Evolutionary conservation across 2,888 invertebrate species (phyloP).

Genomic region (Tigriopus californicus): DNA sequence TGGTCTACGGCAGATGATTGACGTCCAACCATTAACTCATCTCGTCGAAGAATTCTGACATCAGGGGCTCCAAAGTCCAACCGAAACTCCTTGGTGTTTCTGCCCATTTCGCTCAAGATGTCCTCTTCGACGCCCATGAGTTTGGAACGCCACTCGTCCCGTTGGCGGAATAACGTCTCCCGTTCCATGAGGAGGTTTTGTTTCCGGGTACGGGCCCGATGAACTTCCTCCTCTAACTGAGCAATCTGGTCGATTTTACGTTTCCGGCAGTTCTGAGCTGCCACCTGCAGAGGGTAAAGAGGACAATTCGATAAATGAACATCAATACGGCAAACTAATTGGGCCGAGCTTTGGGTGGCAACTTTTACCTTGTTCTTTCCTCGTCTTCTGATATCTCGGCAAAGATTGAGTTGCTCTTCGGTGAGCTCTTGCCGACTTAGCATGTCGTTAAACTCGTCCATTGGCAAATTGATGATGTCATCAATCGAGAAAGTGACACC

Average conservation of each 20-base stretch:
- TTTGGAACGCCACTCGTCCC: not conserved
- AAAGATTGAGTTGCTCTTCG: slow-evolving; percentile 75
- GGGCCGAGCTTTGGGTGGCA: too few relatives aligned
- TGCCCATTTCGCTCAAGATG: not conserved
- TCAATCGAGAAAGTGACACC: slow-evolving; percentile 59
- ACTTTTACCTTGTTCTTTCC: slow-evolving; percentile 69
- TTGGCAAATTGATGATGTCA: slow-evolving; percentile 83
- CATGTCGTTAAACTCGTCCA: slow-evolving; percentile 93
- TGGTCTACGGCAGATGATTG: too few relatives aligned
- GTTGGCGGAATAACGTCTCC: not conserved
- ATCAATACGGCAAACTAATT: too few relatives aligned
- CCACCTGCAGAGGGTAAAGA: slow-evolving; percentile 57
- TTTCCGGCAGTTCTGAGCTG: slow-evolving; percentile 95
- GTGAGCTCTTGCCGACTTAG: slow-evolving; percentile 78
- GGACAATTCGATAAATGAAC: too few relatives aligned
- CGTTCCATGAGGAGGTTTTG: not conserved
- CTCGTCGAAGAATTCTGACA: too few relatives aligned
- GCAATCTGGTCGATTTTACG: slow-evolving; percentile 84
- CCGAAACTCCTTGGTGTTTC: not conserved
- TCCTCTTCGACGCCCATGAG: not conserved
- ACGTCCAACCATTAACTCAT: too few relatives aligned
- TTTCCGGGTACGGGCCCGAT: not conserved
- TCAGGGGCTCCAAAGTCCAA: not conserved
- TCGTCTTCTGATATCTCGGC: slow-evolving; percentile 70
- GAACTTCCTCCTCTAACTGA: slow-evolving; percentile 33